A percentile compares a stretch with the other conserved stretches of the same genome.
These are phyloP conservation scores for Chymomyza fuscimana DNA, from an alignment of 2,888 invertebrate genomes.

Conservation along the genomic window DNA sequence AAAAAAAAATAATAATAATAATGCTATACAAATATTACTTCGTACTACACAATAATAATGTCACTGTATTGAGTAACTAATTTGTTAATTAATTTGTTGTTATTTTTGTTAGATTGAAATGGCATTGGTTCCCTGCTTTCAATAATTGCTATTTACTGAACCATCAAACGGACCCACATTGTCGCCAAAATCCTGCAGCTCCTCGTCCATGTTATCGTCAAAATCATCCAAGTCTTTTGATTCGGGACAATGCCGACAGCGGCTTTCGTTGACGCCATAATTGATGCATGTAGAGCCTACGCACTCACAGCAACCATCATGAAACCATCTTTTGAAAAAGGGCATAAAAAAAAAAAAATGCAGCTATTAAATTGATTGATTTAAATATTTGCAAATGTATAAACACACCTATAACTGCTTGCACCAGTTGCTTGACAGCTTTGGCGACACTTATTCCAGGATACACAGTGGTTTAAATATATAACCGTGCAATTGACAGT, in stretches of 20 bases:
- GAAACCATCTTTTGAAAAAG: slow-evolving; percentile 85
- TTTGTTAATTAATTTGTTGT: slow-evolving; percentile 53
- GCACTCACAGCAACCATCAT: slow-evolving; percentile 96
- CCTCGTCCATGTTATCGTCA: slow-evolving; percentile 76
- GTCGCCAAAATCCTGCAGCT: slow-evolving; percentile 83
- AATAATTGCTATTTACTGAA: slow-evolving; percentile 76
- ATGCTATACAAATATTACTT: slow-evolving; percentile 72
- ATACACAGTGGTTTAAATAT: slow-evolving; percentile 93
- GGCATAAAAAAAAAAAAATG: slow-evolving; percentile 1
- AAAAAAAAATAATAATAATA: slow-evolving; percentile 58
- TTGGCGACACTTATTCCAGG: slow-evolving; percentile 91
- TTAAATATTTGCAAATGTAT: slow-evolving; percentile 1
- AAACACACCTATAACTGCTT: slow-evolving; percentile 76
- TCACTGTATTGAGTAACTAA: slow-evolving; percentile 70
- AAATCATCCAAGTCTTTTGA: slow-evolving; percentile 82
- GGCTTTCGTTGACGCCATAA: slow-evolving; percentile 93
- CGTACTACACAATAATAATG: slow-evolving; percentile 72
- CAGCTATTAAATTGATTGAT: not conserved
- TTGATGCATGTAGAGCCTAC: slow-evolving; percentile 92
- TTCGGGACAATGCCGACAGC: slow-evolving; percentile 84
- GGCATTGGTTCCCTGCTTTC: slow-evolving; percentile 52
- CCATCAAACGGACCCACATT: slow-evolving; percentile 81
- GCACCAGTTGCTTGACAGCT: slow-evolving; percentile 83
- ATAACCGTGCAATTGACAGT: slow-evolving; percentile 94
- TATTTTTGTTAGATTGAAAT: slow-evolving; percentile 33